A percentile compares a stretch with the other conserved stretches of the same genome.
Conservation (phyloP, 2,888 invertebrate genomes). For the Pseudococcus longispinus region DNA sequence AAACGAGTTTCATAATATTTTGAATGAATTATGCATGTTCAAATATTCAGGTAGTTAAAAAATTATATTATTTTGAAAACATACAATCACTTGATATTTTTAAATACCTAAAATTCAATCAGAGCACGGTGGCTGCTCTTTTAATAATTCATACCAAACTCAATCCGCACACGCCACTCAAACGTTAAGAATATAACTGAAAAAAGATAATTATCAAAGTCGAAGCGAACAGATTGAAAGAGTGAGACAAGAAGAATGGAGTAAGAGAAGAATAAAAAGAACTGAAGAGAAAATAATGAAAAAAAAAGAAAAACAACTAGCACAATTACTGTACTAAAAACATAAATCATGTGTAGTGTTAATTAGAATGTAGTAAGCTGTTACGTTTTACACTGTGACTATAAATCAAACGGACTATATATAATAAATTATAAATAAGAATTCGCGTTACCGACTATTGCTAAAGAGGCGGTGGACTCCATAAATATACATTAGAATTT, state of each 20-base stretch:
- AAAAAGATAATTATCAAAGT: no score
- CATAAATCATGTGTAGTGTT: slow-evolving; percentile 56
- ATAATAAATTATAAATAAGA: slow-evolving; percentile 56
- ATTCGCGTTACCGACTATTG: slow-evolving; percentile 57
- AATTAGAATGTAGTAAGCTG: slow-evolving; percentile 57
- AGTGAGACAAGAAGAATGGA: neutral
- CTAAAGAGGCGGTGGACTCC: slow-evolving; percentile 55
- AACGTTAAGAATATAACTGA: no score
- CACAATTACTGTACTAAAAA: slow-evolving; percentile 46
- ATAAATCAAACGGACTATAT: slow-evolving; percentile 55
- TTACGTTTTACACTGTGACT: slow-evolving; percentile 54
- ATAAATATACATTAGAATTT: slow-evolving; percentile 57
- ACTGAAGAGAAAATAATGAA: neutral
- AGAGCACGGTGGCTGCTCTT: no score
- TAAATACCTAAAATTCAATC: no score
- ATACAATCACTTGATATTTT: no score
- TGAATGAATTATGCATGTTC: no score
- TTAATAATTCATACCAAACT: no score
- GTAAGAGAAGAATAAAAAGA: neutral
- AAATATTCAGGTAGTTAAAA: no score
- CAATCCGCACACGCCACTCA: no score
- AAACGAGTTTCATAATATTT: no score
- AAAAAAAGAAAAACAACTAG: slow-evolving; percentile 40
- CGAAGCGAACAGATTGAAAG: no score
- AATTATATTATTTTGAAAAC: no score